Evolutionary conservation across 2,888 invertebrate species (phyloP).

Genomic region (Drosophila helvetica): DNA sequence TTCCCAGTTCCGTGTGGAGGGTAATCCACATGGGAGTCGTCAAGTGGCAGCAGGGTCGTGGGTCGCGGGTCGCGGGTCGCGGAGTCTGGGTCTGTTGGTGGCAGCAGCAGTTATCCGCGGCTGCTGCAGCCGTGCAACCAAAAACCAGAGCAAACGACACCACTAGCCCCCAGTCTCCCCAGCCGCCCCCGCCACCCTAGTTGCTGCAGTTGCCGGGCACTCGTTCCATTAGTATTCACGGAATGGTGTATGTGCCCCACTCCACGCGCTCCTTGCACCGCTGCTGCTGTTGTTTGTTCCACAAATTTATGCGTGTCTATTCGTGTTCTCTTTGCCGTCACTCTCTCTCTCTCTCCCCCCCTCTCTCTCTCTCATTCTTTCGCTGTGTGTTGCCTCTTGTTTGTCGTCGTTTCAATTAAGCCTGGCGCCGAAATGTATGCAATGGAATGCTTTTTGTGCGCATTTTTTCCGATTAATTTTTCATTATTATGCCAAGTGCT

Average conservation of each 20-base stretch:
- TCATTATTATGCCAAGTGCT: conserved; percentile 58
- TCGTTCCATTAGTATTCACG: conserved; percentile 60
- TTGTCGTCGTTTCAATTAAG: conserved; percentile 66
- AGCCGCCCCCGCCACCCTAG: too few relatives aligned
- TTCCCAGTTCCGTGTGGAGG: background rate
- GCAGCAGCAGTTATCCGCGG: conserved; percentile 39
- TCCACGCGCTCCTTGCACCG: too few relatives aligned
- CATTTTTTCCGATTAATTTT: conserved; percentile 59
- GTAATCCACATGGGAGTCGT: conserved; percentile 27
- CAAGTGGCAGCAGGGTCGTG: conserved; percentile 11
- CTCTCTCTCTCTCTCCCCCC: background rate
- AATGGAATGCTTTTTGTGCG: conserved; percentile 41
- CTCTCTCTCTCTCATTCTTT: background rate
- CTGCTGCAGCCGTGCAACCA: conserved; percentile 16
- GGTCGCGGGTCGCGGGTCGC: too few relatives aligned
- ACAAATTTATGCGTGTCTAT: conserved; percentile 69
- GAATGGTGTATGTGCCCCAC: conserved; percentile 9
- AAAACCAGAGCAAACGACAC: conserved; percentile 13
- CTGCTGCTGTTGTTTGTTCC: conserved; percentile 30
- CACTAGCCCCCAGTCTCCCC: background rate
- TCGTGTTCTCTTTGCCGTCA: conserved; percentile 19
- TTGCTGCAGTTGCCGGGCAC: background rate
- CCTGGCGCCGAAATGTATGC: conserved; percentile 62
- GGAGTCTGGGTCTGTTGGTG: conserved; percentile 17
- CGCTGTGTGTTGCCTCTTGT: conserved; percentile 26